phyloP scores from a whole-genome alignment of 2,888 invertebrate genomes.

The Meghimatium bilineatum region DNA sequence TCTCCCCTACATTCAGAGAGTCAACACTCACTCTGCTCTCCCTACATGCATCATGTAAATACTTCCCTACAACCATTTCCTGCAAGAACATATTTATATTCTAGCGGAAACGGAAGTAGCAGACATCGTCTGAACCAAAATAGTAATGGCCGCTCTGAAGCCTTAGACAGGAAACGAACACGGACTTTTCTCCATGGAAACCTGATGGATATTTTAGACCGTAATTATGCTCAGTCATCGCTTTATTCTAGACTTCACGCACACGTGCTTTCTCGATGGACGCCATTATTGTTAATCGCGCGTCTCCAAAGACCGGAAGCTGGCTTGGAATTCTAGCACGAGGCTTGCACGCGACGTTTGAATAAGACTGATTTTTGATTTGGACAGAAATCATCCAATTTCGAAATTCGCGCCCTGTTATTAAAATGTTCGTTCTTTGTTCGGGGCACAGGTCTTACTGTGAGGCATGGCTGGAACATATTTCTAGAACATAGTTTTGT shows the following conservation, averaged over 20 bases:
- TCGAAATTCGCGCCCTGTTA: constrained; percentile 18
- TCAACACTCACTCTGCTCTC: too few relatives aligned
- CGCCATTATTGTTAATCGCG: constrained; percentile 18
- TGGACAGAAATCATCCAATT: constrained; percentile 16
- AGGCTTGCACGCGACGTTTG: background rate
- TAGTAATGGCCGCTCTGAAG: background rate
- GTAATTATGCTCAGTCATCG: constrained; percentile 14
- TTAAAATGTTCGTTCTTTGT: constrained; percentile 28
- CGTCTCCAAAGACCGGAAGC: constrained; percentile 28
- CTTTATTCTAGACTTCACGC: background rate
- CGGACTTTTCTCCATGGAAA: constrained; percentile 17
- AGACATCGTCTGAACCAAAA: background rate
- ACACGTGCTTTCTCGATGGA: constrained; percentile 3
- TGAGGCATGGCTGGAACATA: background rate
- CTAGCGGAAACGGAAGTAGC: constrained; percentile 15
- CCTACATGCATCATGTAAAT: background rate
- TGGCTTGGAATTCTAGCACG: background rate
- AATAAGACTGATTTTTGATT: constrained; percentile 18
- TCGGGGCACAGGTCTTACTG: background rate
- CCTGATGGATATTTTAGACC: background rate
- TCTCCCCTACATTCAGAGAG: too few relatives aligned
- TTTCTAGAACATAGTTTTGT: background rate
- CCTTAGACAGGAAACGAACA: background rate
- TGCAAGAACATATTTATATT: background rate
- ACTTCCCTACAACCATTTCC: background rate